Evolutionary conservation across 2,797 vertebrate species (phyloP), one percentile per base, ranked within the genome.

Genomic region (Taenioides sp.): DNA sequence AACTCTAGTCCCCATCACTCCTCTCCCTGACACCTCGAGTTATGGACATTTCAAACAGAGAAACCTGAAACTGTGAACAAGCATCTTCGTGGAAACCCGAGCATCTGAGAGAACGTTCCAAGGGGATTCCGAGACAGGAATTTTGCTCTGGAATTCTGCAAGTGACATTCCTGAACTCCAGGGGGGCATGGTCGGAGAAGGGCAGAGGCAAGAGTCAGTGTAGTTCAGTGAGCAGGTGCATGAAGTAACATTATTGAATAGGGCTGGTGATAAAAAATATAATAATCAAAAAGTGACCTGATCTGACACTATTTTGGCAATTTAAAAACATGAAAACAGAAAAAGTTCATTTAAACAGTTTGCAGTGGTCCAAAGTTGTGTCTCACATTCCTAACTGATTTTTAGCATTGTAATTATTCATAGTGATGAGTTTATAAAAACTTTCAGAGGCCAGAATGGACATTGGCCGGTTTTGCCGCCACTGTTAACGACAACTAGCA

Each of bases 71-170:
- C 84, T 54, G 70, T 22, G 64, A 67, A 65, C 73, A 80, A 73
- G 70, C 37, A 65, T 76, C 74, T 65, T 14, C 14, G 59, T 74
- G 7, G 79, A 70, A 84, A 83, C 31, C 47, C 0, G 77, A 81
- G 22, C 68, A 65, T 58, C 59, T 17, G 58, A 3, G 47, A 77
- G 49, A 58, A 59, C 43, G 40, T 64, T 52, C 28, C 14, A 22
- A 31, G 49, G 11, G 71, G 74, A 84, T 74, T 79, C 70, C 31
- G 31, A 9, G n/a, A 18, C 59, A 52, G 80, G 82, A 83, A 86
- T 80, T 78, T 71, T 79, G 70, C 64, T 23, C 31, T 61, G 84
- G 78, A 72, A 80, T 81, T 67, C 49, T 52, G 71, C n/a, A 27
- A 54, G 57, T 71, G 72, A 65, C 78, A 77, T 79, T 85, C 72